Evolutionary conservation across 2,888 invertebrate species (phyloP).

Genomic region (Sphaerophoria taeniata): DNA sequence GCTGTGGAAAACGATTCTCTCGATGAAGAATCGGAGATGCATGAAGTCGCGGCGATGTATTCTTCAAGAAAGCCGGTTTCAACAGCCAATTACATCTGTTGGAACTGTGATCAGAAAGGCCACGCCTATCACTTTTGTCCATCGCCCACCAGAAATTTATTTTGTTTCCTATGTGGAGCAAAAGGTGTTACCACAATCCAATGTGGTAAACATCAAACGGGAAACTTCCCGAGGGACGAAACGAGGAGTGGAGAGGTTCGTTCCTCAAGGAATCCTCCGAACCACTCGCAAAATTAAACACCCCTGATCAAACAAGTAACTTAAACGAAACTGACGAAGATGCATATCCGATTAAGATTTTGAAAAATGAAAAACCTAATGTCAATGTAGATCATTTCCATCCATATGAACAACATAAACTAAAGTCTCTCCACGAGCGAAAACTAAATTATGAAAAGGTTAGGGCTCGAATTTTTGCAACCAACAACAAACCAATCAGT

Average conservation of each 20-base stretch:
- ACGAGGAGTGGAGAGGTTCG: constrained; percentile 13
- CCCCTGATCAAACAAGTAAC: neutral
- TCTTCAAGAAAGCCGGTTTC: constrained; percentile 1
- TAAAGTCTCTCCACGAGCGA: neutral
- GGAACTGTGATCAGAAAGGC: neutral
- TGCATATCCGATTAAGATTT: neutral
- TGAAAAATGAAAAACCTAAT: neutral
- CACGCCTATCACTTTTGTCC: neutral
- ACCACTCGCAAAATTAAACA: constrained; percentile 12
- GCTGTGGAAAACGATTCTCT: neutral
- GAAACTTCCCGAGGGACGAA: constrained; percentile 14
- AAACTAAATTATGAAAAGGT: constrained; percentile 12
- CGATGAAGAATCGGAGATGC: neutral
- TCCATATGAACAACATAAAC: neutral
- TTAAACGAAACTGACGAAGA: neutral
- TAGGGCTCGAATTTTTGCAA: neutral
- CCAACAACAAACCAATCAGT: neutral
- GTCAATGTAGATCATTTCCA: neutral
- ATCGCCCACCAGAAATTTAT: neutral
- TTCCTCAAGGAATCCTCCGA: constrained; percentile 10
- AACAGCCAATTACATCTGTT: neutral
- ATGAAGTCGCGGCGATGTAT: neutral
- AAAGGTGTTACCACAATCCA: neutral
- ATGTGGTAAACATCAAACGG: constrained; percentile 6
- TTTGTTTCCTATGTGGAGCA: constrained; percentile 3